phyloP scores from a whole-genome alignment of 2,888 invertebrate genomes.

The Leucania comma region DNA sequence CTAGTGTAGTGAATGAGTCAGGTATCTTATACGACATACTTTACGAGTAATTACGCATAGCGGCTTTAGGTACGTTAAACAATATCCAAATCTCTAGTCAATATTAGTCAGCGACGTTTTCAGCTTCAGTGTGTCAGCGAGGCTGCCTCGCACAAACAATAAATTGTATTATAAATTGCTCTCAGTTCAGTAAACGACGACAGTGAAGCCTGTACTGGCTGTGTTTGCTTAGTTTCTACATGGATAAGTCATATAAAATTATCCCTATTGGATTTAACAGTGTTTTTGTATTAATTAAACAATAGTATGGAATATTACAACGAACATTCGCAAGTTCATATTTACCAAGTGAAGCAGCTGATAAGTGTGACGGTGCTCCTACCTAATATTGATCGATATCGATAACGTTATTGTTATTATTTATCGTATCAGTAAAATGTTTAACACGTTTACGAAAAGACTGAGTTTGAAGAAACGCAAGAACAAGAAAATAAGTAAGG shows the following conservation, averaged over 20 bases:
- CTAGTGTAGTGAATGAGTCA: constrained; percentile 8
- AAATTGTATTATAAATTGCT: constrained; percentile 65
- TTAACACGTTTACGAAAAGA: constrained; percentile 73
- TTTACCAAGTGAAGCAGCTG: constrained; percentile 43
- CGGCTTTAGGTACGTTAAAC: constrained; percentile 38
- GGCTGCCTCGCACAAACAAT: constrained; percentile 70
- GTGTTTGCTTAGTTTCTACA: constrained; percentile 53
- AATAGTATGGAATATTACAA: constrained; percentile 43
- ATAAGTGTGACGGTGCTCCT: constrained; percentile 40
- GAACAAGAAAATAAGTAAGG: constrained; percentile 59
- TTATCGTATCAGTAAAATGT: constrained; percentile 64
- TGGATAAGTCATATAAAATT: constrained; percentile 34
- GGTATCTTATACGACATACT: constrained; percentile 15
- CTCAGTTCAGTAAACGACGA: constrained; percentile 75
- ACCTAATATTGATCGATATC: constrained; percentile 13
- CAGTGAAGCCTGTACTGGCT: constrained; percentile 71
- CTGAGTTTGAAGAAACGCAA: constrained; percentile 76
- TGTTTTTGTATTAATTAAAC: constrained; percentile 25
- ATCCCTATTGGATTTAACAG: constrained; percentile 45
- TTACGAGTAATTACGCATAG: constrained; percentile 29
- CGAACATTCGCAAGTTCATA: constrained; percentile 23
- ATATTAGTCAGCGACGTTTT: constrained; percentile 71
- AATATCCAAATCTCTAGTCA: constrained; percentile 53
- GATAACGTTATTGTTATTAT: constrained; percentile 26
- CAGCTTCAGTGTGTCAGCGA: constrained; percentile 64